Evolutionary conservation across 37 sponge, comb jelly and placozoan species (phyloP), one percentile per base, ranked within the genome.

Genomic region (Cladorhizidae sp.): DNA sequence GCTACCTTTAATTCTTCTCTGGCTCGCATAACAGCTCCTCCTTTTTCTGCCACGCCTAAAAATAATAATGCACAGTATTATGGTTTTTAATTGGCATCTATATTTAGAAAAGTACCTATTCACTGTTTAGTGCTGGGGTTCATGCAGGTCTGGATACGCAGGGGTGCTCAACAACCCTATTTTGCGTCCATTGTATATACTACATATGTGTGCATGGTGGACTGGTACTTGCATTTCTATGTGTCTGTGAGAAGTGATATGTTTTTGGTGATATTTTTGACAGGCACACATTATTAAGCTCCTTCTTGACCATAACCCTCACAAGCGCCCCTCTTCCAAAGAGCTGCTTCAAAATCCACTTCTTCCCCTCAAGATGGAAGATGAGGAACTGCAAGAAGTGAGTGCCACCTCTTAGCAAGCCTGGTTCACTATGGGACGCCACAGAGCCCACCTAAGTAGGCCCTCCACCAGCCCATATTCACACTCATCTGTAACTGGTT

Each of bases 331-430:
- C 7, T 64, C 90, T 15, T 85, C 95, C 38, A 81, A 86, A 40
- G 87, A 94, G 45, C 81, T 97, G 40, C 85, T 94, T 18, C 83
- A 82, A 50, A 91, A 85, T 77, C 76, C 82, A n/a, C 79, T 80
- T n/a, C 78, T 97, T 5, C 97, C 97, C 31, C 75, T 74, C 17
- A 91, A 94, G 55, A 86, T 97, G 83, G 97, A 89, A 43, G 97
- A 97, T 32, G 83, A 87, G 45, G 83, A 94, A 33, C 75, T 96
- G 17, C 76, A 87, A n/a, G 89, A 93, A 54, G 97, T 95, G 5
- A 43, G 83, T 3, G 2, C 25, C 18, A 2, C 17, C 36, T 61
- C 20, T 11, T 18, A 52, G 15, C 54, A 11, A 11, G 11, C 54
- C 15, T 11, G 54, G 15, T 52, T 18, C 54, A 11, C 15, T 52